phyloP scores from a whole-genome alignment of 2,113 vertebrate species.

The Phyllostomus hastatus region DNA sequence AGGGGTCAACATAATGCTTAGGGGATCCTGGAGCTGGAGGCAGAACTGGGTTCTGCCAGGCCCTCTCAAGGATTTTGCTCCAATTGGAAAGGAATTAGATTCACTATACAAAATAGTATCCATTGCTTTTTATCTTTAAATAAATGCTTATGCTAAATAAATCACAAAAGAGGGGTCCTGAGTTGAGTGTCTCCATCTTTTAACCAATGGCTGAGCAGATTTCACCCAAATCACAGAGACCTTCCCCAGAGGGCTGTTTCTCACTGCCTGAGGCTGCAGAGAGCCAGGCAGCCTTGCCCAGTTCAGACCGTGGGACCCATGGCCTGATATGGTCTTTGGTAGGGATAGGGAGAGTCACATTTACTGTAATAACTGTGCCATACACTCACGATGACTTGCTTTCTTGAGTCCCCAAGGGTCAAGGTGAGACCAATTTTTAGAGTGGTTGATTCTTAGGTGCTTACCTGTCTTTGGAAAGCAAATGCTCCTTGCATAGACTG shows the following conservation, averaged over 20 bases:
- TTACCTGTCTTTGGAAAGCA: background rate
- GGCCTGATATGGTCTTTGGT: background rate
- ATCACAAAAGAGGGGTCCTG: background rate
- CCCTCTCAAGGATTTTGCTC: background rate
- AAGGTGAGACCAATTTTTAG: background rate
- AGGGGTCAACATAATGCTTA: background rate
- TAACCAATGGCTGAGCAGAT: background rate
- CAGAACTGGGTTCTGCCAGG: background rate
- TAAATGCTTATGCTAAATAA: background rate
- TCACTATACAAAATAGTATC: background rate
- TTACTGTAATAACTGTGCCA: rapidly evolving
- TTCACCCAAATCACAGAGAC: background rate
- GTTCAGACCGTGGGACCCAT: background rate
- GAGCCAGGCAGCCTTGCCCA: too few relatives aligned
- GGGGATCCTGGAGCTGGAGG: background rate
- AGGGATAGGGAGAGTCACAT: background rate
- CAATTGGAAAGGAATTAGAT: background rate
- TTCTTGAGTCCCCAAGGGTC: background rate
- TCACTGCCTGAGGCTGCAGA: background rate
- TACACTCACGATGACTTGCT: background rate
- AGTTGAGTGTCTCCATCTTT: background rate
- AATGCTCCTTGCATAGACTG: background rate
- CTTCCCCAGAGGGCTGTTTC: background rate
- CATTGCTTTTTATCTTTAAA: background rate
- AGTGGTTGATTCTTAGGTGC: background rate